Evolutionary conservation across 2,113 vertebrate species (phyloP).

Genomic region (Rutilus rutilus): DNA sequence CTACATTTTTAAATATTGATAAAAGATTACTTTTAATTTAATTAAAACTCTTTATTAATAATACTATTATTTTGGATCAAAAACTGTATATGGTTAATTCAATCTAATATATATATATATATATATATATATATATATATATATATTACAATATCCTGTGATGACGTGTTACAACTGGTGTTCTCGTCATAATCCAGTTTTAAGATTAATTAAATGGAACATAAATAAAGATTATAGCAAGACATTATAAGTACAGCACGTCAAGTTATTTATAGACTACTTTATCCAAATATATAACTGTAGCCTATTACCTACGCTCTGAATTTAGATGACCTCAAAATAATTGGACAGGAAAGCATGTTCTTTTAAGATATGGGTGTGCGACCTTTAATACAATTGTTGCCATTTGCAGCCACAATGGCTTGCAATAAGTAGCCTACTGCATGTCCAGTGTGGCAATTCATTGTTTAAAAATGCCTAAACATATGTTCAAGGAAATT

Average conservation of each 20-base stretch:
- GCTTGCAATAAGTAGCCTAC: conserved; percentile 1
- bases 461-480: not conserved
- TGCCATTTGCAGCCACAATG: conserved; percentile 42
- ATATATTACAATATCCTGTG: not conserved
- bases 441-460: not conserved
- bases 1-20: not conserved
- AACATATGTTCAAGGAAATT: not conserved
- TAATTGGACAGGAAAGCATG: not conserved
- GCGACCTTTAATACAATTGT: conserved; percentile 27
- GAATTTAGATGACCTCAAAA: conserved; percentile 3
- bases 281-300: not conserved
- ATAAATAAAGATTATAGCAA: conserved; percentile 13
- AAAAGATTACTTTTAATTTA: too few relatives aligned
- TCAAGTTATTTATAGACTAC: conserved; percentile 1
- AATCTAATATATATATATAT: not conserved
- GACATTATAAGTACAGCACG: not conserved
- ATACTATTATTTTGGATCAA: not conserved
- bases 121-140: too few relatives aligned
- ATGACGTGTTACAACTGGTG: not conserved
- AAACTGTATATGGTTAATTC: not conserved
- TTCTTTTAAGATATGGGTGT: conserved; percentile 38
- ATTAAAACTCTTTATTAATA: not conserved
- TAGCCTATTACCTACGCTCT: not conserved
- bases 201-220: conserved; percentile 38
- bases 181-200: not conserved